These are phyloP conservation scores for Mastigias papua DNA, from an alignment of 30 jellyfish, hydroid and myxozoan genomes.

Conservation along the genomic window DNA sequence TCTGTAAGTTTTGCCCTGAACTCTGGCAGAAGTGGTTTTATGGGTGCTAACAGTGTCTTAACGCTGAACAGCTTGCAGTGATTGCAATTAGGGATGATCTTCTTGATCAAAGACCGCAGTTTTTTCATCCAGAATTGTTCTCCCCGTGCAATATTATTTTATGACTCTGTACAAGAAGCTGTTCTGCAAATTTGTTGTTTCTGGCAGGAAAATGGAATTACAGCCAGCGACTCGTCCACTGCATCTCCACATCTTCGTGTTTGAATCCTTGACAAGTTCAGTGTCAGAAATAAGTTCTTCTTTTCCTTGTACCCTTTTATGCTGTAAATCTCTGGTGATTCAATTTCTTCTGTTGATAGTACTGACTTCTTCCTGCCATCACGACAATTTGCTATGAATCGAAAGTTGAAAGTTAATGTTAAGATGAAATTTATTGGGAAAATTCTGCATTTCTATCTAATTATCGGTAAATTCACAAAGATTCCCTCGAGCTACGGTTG, in stretches of 20 bases:
- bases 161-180: slow-evolving; percentile 70
- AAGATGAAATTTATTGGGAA: no score
- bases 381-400: no score
- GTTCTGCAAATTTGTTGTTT: slow-evolving; percentile 54
- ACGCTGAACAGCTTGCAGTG: slow-evolving; percentile 24
- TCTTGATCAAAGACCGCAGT: slow-evolving; percentile 29
- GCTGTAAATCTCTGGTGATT: slow-evolving; percentile 41
- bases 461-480: no score
- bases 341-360: slow-evolving; percentile 61
- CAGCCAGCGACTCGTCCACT: slow-evolving; percentile 68
- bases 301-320: slow-evolving; percentile 56
- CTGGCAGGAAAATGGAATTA: slow-evolving; percentile 68
- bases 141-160: slow-evolving; percentile 24
- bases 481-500: no score
- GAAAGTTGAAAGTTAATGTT: no score
- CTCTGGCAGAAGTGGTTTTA: not conserved
- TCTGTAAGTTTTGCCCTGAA: slow-evolving; percentile 25
- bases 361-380: slow-evolving; percentile 40
- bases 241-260: no score
- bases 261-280: slow-evolving; percentile 33
- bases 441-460: no score
- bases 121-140: slow-evolving; percentile 53
- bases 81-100: slow-evolving; percentile 15
- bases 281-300: slow-evolving; percentile 41
- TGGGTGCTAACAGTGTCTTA: slow-evolving; percentile 36